These are phyloP conservation scores for Leucoraja ocellata DNA, from an alignment of 2,797 vertebrate genomes.

Conservation along the genomic window DNA sequence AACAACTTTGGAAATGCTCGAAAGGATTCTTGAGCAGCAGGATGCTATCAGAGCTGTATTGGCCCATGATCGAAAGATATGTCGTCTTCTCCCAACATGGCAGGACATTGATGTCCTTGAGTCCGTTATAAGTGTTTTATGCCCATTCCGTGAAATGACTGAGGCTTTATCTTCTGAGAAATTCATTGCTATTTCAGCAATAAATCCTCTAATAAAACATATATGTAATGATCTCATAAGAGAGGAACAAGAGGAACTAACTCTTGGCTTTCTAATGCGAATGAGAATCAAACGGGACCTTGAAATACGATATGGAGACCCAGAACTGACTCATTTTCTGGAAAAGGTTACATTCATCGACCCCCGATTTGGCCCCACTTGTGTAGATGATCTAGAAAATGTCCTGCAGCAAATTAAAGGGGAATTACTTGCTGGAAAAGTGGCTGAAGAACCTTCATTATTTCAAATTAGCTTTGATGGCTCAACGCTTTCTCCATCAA, in stretches of 20 bases:
- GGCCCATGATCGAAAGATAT: slow-evolving; percentile 26
- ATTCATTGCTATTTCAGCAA: slow-evolving; percentile 30
- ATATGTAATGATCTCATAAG: slow-evolving; percentile 4
- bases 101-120: slow-evolving; percentile 33
- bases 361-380: slow-evolving; percentile 17
- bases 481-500: slow-evolving; percentile 16
- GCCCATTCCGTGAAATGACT: slow-evolving; percentile 32
- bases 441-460: background rate
- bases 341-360: slow-evolving; percentile 36
- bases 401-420: slow-evolving; percentile 35
- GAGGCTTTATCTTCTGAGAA: slow-evolving; percentile 32
- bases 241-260: slow-evolving; percentile 27
- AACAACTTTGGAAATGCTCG: slow-evolving; percentile 15
- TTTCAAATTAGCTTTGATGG: slow-evolving; percentile 28
- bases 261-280: slow-evolving; percentile 18
- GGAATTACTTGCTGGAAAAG: slow-evolving; percentile 18
- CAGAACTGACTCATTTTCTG: slow-evolving; percentile 24
- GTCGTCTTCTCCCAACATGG: slow-evolving; percentile 19
- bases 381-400: slow-evolving; percentile 20
- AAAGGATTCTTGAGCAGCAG: slow-evolving; percentile 31
- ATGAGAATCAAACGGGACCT: slow-evolving; percentile 34
- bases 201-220: slow-evolving; percentile 32
- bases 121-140: slow-evolving; percentile 16
- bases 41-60: slow-evolving; percentile 31
- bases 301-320: slow-evolving; percentile 22